A percentile compares a stretch with the other conserved stretches of the same genome.
Conservation (phyloP, 2,888 invertebrate genomes). For the Gerosis bhagava region DNA sequence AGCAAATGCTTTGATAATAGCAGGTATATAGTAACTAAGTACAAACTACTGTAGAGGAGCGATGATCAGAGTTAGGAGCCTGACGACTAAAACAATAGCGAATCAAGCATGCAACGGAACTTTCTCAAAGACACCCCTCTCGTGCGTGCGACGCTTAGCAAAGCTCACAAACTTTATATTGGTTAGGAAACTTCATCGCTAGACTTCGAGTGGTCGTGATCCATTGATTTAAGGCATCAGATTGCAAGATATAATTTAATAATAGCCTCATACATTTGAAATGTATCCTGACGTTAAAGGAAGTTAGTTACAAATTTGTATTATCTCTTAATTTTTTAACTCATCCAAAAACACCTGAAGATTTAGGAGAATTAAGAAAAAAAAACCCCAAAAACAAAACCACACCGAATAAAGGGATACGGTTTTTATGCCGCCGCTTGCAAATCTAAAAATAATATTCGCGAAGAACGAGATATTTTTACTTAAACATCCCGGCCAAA, state of each 20-base stretch:
- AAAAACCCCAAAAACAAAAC: constrained; percentile 34
- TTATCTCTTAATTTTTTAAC: constrained; percentile 17
- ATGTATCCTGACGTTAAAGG: too few species aligned
- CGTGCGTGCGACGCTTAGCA: constrained; percentile 74
- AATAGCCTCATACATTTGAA: too few species aligned
- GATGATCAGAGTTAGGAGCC: constrained; percentile 67
- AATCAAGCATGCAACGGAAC: constrained; percentile 79
- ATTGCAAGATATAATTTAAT: constrained; percentile 44
- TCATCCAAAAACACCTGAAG: constrained; percentile 2
- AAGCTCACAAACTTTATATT: constrained; percentile 75
- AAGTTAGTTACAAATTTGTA: too few species aligned
- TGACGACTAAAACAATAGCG: constrained; percentile 72
- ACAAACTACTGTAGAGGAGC: constrained; percentile 54
- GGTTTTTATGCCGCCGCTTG: constrained; percentile 45
- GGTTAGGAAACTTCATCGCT: constrained; percentile 70
- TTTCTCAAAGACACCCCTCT: constrained; percentile 74
- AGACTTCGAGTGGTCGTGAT: constrained; percentile 46
- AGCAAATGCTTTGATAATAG: constrained; percentile 67
- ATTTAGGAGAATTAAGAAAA: constrained; percentile 18
- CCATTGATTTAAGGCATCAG: constrained; percentile 42
- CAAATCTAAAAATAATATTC: constrained; percentile 53
- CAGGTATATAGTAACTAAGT: constrained; percentile 68
- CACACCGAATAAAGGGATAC: constrained; percentile 37
- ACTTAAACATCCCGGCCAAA: constrained; percentile 49
- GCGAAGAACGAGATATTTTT: constrained; percentile 48